These are phyloP conservation scores for Mus caroli DNA, from an alignment of 2,797 vertebrate species.

Conservation along the genomic window DNA sequence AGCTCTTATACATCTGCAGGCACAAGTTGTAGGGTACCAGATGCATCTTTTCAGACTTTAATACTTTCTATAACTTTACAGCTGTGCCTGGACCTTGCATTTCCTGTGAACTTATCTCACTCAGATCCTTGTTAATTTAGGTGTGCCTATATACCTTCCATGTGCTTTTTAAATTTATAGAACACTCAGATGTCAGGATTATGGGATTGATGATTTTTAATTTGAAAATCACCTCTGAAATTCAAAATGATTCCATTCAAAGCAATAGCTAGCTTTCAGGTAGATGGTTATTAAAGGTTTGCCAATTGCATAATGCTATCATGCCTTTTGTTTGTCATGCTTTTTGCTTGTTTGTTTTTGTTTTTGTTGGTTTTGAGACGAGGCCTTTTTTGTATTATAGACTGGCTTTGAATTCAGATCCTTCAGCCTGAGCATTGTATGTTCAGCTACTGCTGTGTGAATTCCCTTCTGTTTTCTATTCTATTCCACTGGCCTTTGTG, in stretches of 20 bases:
- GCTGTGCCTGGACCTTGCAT: not conserved
- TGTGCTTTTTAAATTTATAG: not conserved
- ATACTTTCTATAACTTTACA: not conserved
- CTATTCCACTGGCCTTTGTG: not conserved
- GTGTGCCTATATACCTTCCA: not conserved
- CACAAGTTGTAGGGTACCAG: not conserved
- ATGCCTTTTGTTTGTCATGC: not conserved
- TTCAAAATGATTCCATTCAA: not conserved
- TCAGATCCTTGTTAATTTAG: not conserved
- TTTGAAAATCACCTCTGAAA: slow-evolving; percentile 20
- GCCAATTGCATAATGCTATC: not conserved
- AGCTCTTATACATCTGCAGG: not conserved
- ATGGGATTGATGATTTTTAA: not conserved
- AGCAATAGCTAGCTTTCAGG: not conserved
- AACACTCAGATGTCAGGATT: not conserved
- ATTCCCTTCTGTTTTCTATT: not conserved
- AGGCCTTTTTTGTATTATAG: not conserved
- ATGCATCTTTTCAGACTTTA: not conserved
- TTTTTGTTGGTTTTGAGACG: not conserved
- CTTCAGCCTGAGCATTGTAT: not conserved
- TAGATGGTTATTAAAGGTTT: not conserved
- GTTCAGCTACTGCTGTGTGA: not conserved
- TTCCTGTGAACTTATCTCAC: not conserved
- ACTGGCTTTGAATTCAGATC: not conserved
- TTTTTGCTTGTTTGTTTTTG: not conserved